Conservation (phyloP, 1,140 invertebrate genomes). For the Chironomus tepperi region DNA sequence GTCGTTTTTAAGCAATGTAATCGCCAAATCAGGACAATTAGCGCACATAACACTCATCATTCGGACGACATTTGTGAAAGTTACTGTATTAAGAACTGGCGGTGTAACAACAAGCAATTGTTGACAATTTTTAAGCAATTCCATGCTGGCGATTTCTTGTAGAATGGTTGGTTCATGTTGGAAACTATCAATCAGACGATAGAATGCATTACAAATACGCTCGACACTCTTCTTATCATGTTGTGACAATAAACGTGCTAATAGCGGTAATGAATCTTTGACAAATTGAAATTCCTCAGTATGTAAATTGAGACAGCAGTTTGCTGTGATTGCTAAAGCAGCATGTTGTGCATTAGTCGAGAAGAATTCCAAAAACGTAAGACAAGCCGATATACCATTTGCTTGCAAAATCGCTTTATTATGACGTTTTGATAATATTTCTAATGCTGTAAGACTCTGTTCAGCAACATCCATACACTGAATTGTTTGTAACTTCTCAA, state of each 20-base stretch:
- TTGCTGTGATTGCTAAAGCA: slow-evolving; percentile 89
- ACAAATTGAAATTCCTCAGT: slow-evolving; percentile 90
- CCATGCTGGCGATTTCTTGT: slow-evolving; percentile 90
- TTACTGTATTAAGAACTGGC: slow-evolving; percentile 82
- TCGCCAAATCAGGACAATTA: slow-evolving; percentile 85
- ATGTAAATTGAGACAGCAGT: slow-evolving; percentile 91
- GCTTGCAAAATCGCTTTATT: slow-evolving; percentile 94
- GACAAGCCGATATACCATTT: slow-evolving; percentile 84
- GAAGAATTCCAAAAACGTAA: slow-evolving; percentile 96
- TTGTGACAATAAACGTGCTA: slow-evolving; percentile 77
- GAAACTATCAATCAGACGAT: slow-evolving; percentile 91
- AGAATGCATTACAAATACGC: slow-evolving; percentile 92
- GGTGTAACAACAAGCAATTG: slow-evolving; percentile 87
- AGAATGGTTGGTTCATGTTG: slow-evolving; percentile 83
- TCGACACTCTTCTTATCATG: slow-evolving; percentile 98
- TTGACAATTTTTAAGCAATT: slow-evolving; percentile 85
- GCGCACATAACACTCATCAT: slow-evolving; percentile 94
- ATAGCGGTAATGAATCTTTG: slow-evolving; percentile 73
- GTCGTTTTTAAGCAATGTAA: slow-evolving; percentile 84
- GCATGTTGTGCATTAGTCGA: slow-evolving; percentile 92
- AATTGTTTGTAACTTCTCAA: slow-evolving; percentile 93
- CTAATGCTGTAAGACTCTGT: slow-evolving; percentile 90
- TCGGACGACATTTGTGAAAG: slow-evolving; percentile 91
- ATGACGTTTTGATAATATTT: slow-evolving; percentile 93
- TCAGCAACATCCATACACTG: slow-evolving; percentile 99